These are phyloP conservation scores for Carpatolechia fugitivella DNA, from an alignment of 2,888 invertebrate genomes.

Conservation along the genomic window DNA sequence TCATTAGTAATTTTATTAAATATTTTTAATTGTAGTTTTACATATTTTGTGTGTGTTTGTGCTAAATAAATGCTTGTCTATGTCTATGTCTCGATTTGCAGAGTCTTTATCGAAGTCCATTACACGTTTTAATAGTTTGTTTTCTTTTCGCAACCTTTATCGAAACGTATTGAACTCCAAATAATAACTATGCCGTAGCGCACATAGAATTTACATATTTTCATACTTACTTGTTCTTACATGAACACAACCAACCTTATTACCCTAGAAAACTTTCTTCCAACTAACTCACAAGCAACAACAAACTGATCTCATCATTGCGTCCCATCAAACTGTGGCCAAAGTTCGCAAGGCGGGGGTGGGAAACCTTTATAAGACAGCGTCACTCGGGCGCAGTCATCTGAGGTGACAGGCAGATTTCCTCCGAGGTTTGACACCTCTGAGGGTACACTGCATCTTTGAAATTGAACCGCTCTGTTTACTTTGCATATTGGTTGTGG, in stretches of 20 bases:
- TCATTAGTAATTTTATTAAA: no score
- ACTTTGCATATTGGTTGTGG: not conserved
- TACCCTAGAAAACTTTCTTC: not conserved
- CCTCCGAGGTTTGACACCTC: not conserved
- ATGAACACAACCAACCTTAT: not conserved
- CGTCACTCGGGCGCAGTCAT: not conserved
- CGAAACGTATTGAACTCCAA: no score
- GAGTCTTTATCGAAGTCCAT: no score
- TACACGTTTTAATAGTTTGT: no score
- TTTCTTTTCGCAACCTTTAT: no score
- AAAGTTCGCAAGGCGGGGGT: not conserved
- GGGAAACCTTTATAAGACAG: not conserved
- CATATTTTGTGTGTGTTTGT: no score
- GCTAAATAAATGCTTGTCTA: no score
- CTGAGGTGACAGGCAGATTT: not conserved
- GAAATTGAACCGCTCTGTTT: not conserved
- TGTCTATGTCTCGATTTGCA: no score
- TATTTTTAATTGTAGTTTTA: no score
- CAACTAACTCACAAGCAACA: not conserved
- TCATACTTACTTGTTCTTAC: no score
- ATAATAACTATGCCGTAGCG: no score
- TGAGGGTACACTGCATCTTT: not conserved
- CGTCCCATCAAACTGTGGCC: not conserved
- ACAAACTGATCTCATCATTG: conserved; percentile 1
- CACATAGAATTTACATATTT: no score